phyloP scores from a whole-genome alignment of 2,797 vertebrate species.

The Octomys mimax region DNA sequence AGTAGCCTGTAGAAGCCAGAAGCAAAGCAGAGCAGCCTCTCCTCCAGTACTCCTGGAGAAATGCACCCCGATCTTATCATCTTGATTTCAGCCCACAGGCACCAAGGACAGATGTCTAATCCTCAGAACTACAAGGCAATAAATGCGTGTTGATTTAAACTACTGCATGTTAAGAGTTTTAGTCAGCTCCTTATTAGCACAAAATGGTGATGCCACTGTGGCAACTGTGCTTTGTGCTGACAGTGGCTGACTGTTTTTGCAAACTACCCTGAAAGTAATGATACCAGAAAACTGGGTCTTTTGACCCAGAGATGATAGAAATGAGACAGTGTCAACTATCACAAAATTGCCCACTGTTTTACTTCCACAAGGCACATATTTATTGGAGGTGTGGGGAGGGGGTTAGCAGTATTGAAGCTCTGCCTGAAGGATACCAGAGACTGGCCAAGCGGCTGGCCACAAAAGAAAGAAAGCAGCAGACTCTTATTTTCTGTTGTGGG shows the following conservation, averaged over 20 bases:
- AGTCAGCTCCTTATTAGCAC: neutral
- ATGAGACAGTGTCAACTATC: neutral
- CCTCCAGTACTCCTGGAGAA: neutral
- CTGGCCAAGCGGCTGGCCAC: neutral
- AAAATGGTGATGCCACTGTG: too few relatives aligned
- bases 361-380: neutral
- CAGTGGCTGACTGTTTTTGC: neutral
- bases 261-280: neutral
- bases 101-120: neutral
- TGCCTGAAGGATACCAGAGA: neutral
- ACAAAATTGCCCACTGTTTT: neutral
- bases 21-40: neutral
- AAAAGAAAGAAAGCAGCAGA: neutral
- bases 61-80: rapidly evolving
- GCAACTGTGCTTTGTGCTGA: neutral
- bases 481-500: neutral
- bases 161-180: neutral
- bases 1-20: neutral
- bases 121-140: neutral
- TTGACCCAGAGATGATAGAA: neutral
- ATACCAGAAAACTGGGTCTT: neutral
- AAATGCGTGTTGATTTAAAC: neutral
- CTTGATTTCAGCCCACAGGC: neutral
- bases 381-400: neutral
- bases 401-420: neutral